These are phyloP conservation scores for Eupithecia subumbrata DNA, from an alignment of 2,888 invertebrate genomes.

Conservation along the genomic window DNA sequence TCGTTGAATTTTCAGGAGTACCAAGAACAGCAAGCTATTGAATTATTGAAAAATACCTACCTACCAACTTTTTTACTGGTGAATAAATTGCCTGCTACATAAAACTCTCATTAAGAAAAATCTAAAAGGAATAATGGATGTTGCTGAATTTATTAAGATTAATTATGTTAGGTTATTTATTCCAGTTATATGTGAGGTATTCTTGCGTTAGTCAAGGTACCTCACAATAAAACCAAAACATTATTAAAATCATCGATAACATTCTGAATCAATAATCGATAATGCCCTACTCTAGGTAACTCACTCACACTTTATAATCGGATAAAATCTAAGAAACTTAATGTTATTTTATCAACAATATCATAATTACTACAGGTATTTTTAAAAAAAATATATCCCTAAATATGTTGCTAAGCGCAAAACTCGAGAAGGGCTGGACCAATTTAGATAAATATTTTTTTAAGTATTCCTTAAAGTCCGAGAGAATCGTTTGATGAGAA, in stretches of 20 bases:
- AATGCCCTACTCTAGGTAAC: neutral
- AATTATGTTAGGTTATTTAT: neutral
- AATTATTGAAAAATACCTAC: neutral
- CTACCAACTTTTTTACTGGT: neutral
- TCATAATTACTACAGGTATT: no score
- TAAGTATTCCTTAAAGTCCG: no score
- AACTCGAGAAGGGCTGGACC: no score
- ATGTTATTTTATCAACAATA: neutral
- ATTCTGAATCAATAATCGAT: neutral
- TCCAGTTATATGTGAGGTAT: neutral
- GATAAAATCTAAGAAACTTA: neutral
- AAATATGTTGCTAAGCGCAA: no score
- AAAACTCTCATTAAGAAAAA: neutral
- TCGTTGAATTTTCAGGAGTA: constrained; percentile 47
- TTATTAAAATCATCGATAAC: neutral
- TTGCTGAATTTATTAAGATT: neutral
- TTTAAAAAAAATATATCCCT: no score
- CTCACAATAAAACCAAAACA: neutral
- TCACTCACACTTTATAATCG: neutral
- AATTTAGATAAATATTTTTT: no score
- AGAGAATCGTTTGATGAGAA: no score
- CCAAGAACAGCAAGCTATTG: neutral
- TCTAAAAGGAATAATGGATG: neutral
- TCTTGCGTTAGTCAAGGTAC: neutral
- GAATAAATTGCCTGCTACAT: neutral